Evolutionary conservation across 2,888 invertebrate genomes (phyloP).

Genomic region (Pammene fasciana): DNA sequence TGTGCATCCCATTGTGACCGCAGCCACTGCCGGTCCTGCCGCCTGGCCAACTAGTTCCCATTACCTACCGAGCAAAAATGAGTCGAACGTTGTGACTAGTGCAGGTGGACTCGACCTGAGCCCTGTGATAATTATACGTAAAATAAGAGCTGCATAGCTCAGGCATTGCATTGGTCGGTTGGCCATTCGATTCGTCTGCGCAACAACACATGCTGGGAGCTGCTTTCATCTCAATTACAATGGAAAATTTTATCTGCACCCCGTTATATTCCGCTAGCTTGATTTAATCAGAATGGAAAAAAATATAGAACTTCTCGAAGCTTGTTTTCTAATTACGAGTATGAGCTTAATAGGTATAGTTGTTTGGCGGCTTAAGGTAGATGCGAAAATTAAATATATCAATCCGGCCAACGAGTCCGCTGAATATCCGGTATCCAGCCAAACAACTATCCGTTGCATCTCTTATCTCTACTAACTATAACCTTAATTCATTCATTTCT

Average conservation of each 20-base stretch:
- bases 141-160: no score
- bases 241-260: conserved; percentile 69
- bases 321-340: conserved; percentile 7
- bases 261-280: conserved; percentile 62
- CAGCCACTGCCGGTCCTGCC: conserved; percentile 48
- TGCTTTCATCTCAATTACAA: conserved; percentile 69
- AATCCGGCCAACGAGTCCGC: no score
- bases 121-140: not conserved
- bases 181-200: not conserved
- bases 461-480: no score
- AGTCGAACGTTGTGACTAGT: not conserved
- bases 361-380: no score
- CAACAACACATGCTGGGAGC: not conserved
- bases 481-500: no score
- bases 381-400: no score
- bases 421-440: no score
- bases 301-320: conserved; percentile 34
- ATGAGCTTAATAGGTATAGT: no score
- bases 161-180: not conserved
- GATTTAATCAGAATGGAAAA: conserved; percentile 61
- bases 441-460: no score
- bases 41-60: conserved; percentile 24
- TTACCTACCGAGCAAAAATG: not conserved
- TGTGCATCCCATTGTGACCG: conserved; percentile 68
- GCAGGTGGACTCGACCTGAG: not conserved